Base-by-base conservation (phyloP, 2,797 vertebrate genomes). In the Enteromius viviparus region DNA sequence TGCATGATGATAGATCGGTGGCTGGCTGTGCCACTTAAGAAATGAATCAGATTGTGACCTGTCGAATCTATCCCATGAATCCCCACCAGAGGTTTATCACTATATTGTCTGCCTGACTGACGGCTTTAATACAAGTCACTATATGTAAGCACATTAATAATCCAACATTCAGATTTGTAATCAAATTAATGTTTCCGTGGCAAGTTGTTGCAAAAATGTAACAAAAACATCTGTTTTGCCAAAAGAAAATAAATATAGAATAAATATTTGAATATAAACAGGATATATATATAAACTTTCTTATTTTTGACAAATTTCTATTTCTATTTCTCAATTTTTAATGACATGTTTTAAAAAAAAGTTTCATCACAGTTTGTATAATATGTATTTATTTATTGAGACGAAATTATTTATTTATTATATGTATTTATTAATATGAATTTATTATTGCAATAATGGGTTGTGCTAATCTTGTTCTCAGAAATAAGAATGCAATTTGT, bases 1-100 rank as follows among this genome's bases (percentile, higher is more conserved):
- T 11, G 42, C 10, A 15, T 47, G 77, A 82, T 51, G 65, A 68
- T 21, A 65, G 72, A 77, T 84, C 76, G 21, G 55, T 85, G 70
- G 69, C 29, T 17, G 79, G 75, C 34, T 21, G 1, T 70, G 11
- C 72, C 82, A 80, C 78, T 87, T 78, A 83, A 79, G 68, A 84
- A 84, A 88, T 86, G 82, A 81, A 85, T 76, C 78, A 21, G 84
- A 80, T 6, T 42, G 60, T 84, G 45, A 81, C 75, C 65, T 42
- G 23, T 47, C 55, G 10, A 82, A 76, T 71, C 49, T 40, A 72
- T 70, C 47, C 21, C 37, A 60, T 8, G 29, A 47, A 71, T 72
- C 62, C 42, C 42, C 45, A 4, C 15, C 26, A 60, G 68, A 80
- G 55, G 66, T 84, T 81, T 77, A 37, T 70, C 19, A 23, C 15